Percentiles rank a stretch among this genome's conserved stretches.
Conservation (phyloP, 2,797 vertebrate genomes). For the Syndactyla subalaris region DNA sequence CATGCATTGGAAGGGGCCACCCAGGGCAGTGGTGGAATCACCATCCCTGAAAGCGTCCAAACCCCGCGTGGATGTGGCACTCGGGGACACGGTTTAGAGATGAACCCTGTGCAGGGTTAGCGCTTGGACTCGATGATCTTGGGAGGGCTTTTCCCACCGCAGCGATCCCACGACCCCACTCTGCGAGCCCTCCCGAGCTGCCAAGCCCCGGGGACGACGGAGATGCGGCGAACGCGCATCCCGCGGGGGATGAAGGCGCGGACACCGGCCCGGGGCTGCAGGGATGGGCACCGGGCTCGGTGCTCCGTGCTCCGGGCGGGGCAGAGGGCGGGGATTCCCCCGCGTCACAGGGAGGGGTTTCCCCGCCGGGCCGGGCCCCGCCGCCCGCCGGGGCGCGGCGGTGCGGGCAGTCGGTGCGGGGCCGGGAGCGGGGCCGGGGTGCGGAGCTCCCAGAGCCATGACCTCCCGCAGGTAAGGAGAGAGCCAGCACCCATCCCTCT, state of each 20-base stretch:
- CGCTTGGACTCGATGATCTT: no score
- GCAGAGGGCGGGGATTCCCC: background rate
- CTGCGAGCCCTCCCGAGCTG: background rate
- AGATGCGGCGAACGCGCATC: background rate
- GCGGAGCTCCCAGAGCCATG: slow-evolving; percentile 56
- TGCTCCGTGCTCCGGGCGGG: background rate
- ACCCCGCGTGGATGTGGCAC: background rate
- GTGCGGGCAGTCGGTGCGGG: background rate
- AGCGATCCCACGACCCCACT: background rate
- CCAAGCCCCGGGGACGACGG: background rate
- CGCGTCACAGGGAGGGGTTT: slow-evolving; percentile 21
- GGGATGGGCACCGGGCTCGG: background rate
- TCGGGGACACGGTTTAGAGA: background rate
- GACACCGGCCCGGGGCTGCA: background rate
- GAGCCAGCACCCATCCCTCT: background rate
- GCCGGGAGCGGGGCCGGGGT: background rate
- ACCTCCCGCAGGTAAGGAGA: slow-evolving; percentile 86
- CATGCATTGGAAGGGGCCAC: background rate
- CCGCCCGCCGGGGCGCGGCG: background rate
- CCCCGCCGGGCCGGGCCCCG: background rate
- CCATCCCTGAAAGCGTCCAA: background rate
- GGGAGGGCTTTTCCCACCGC: background rate
- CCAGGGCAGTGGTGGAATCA: background rate
- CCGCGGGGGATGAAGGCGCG: background rate
- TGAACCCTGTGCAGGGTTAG: background rate